Conservation (phyloP, 1,140 invertebrate species). For the Diprion similis region DNA sequence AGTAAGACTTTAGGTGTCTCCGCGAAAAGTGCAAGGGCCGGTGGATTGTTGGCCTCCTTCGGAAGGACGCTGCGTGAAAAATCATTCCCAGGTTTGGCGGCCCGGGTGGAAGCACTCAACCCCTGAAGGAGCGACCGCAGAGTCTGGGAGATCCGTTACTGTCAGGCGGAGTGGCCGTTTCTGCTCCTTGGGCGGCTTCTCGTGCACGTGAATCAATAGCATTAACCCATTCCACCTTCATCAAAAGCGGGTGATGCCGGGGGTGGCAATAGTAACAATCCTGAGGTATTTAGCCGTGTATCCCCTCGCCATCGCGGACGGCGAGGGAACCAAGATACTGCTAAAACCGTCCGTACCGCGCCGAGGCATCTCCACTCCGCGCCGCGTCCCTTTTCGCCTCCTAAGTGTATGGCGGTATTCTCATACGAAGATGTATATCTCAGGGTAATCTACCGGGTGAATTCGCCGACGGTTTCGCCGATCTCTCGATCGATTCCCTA, state of each 20-base stretch:
- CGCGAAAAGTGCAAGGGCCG: no score
- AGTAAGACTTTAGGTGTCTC: slow-evolving; percentile 31
- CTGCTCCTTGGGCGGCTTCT: slow-evolving; percentile 32
- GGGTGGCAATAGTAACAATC: slow-evolving; percentile 62
- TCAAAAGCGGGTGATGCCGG: slow-evolving; percentile 51
- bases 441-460: not conserved
- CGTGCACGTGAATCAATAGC: slow-evolving; percentile 64
- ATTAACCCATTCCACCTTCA: slow-evolving; percentile 62
- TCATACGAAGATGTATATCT: slow-evolving; percentile 13
- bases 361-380: slow-evolving; percentile 34
- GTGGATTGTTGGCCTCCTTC: no score
- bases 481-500: no score
- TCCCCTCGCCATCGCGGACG: slow-evolving; percentile 42
- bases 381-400: slow-evolving; percentile 26
- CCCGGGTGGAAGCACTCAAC: no score
- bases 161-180: slow-evolving; percentile 58
- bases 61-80: no score
- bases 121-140: not conserved
- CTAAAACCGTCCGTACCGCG: slow-evolving; percentile 56
- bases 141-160: slow-evolving; percentile 55
- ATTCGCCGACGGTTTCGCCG: not conserved
- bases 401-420: slow-evolving; percentile 34
- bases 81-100: no score
- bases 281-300: slow-evolving; percentile 62
- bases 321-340: slow-evolving; percentile 56